Conservation (phyloP, 1,140 invertebrate species). For the Drosophila willistoni region DNA sequence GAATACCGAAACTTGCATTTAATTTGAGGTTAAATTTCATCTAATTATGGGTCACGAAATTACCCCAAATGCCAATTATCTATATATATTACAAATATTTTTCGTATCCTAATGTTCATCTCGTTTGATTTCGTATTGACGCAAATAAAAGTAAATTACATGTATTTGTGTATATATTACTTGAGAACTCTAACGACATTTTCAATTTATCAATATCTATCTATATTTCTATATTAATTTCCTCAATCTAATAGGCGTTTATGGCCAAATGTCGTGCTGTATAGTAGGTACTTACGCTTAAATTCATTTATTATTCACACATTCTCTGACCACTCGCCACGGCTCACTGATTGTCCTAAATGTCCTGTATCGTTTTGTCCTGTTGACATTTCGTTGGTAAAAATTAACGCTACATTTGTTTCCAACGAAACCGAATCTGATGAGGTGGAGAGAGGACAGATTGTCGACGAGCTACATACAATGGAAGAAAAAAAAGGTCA, state of each 20-base stretch:
- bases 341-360: conserved; percentile 35
- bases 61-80: background rate
- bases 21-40: background rate
- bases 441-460: conserved; percentile 17
- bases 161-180: background rate
- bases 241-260: conserved; percentile 31
- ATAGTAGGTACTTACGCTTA: conserved; percentile 24
- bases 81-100: background rate
- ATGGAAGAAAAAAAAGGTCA: conserved; percentile 43
- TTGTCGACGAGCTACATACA: conserved; percentile 5
- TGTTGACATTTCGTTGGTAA: conserved; percentile 61
- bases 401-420: conserved; percentile 52
- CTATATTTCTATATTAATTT: conserved; percentile 10
- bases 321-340: conserved; percentile 32
- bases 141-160: conserved; percentile 4
- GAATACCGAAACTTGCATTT: too few relatives aligned
- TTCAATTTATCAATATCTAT: background rate
- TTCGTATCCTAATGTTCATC: background rate
- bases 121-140: background rate
- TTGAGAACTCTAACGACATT: background rate
- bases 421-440: conserved; percentile 31
- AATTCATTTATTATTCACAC: conserved; percentile 51
- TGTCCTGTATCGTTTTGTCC: conserved; percentile 3
- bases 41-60: background rate
- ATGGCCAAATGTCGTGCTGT: conserved; percentile 34